phyloP scores from a whole-genome alignment of 2,797 vertebrate genomes.

The Betta splendens region DNA sequence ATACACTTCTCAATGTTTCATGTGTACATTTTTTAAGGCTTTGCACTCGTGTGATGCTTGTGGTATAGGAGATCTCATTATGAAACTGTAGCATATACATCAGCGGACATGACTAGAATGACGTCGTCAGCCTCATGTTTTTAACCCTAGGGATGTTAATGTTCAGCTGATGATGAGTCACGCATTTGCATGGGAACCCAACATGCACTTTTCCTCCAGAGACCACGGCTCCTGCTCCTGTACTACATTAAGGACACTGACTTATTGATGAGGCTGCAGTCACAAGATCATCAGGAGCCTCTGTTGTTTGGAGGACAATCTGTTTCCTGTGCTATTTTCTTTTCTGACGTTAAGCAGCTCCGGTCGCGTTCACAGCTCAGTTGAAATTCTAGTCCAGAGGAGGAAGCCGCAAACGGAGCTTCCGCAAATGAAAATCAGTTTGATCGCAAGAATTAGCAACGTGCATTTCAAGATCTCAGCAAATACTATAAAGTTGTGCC shows the following conservation, averaged over 20 bases:
- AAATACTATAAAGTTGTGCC: background rate
- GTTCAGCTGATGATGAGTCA: slow-evolving; percentile 40
- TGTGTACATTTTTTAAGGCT: too few species aligned
- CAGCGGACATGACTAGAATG: slow-evolving; percentile 12
- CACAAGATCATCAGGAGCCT: slow-evolving; percentile 62
- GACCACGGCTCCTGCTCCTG: slow-evolving; percentile 38
- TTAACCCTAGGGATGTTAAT: slow-evolving; percentile 26
- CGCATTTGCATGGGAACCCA: slow-evolving; percentile 19
- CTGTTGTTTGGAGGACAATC: slow-evolving; percentile 27
- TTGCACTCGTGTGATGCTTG: too few species aligned
- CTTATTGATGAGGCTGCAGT: slow-evolving; percentile 68
- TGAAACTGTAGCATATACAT: too few species aligned
- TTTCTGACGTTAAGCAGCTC: slow-evolving; percentile 3
- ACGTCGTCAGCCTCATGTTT: slow-evolving; percentile 5
- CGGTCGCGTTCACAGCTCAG: background rate
- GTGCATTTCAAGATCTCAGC: background rate
- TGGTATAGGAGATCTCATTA: too few species aligned
- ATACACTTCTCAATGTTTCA: too few species aligned
- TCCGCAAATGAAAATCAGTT: background rate
- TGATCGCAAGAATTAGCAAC: background rate
- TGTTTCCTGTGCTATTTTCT: slow-evolving; percentile 23
- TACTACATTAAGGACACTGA: slow-evolving; percentile 62
- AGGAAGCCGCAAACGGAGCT: background rate
- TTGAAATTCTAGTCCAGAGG: slow-evolving; percentile 1
- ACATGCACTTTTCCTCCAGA: slow-evolving; percentile 11